phyloP scores from a whole-genome alignment of 2,797 vertebrate genomes.

The Takifugu rubripes region DNA sequence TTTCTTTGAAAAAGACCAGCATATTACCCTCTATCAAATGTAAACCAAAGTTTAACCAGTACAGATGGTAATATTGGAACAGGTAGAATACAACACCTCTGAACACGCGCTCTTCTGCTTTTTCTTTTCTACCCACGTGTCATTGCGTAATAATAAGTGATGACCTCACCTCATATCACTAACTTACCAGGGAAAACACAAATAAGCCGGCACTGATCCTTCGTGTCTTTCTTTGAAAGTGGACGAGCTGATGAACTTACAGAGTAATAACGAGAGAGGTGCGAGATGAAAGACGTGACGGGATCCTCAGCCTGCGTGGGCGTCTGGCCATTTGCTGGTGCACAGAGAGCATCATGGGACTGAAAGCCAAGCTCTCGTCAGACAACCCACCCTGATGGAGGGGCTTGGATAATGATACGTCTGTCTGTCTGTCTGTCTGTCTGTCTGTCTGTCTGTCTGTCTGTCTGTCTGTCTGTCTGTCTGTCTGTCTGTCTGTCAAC shows the following conservation, averaged over 20 bases:
- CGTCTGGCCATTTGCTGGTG: slow-evolving; percentile 54
- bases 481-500: slow-evolving; percentile 55
- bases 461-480: slow-evolving; percentile 36
- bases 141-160: no score
- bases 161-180: no score
- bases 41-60: no score
- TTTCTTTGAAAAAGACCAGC: no score
- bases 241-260: not conserved
- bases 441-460: slow-evolving; percentile 47
- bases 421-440: slow-evolving; percentile 50
- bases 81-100: no score
- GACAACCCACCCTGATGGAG: slow-evolving; percentile 62
- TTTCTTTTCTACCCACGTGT: not conserved
- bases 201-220: not conserved
- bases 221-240: no score
- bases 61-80: no score
- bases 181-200: no score
- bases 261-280: slow-evolving; percentile 22
- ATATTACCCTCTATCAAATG: no score
- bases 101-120: not conserved
- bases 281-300: slow-evolving; percentile 21
- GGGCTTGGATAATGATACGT: slow-evolving; percentile 74
- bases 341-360: slow-evolving; percentile 53
- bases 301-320: slow-evolving; percentile 30
- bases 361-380: slow-evolving; percentile 56